Evolutionary conservation across 1,140 invertebrate genomes (phyloP), one percentile per base, ranked within the genome.

Genomic region (Lordiphosa clarofinis): DNA sequence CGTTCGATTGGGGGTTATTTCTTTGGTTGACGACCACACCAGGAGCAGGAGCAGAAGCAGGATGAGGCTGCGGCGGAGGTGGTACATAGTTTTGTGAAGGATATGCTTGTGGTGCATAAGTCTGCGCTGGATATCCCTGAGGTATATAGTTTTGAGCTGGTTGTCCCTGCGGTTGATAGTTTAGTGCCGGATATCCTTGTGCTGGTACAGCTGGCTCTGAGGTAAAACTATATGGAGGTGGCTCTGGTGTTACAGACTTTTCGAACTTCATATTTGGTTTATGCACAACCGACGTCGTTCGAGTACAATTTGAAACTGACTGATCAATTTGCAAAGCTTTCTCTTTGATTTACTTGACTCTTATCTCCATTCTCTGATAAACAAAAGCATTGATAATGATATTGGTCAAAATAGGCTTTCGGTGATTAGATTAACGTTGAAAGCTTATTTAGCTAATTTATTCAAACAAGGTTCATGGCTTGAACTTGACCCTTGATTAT

Each of bases 1-100:
- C 60, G 31, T 84, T 78, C 2, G 35, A 40, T 31, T 82, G 78
- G 0, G 78, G 78, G n/a, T 65, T 86, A 43, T 84, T 82, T 12
- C 3, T 59, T 4, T 48, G 55, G 37, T 44, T 72, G n/a, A n/a
- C n/a, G n/a, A n/a, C n/a, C n/a, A n/a, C n/a, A n/a, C n/a, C n/a
- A n/a, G n/a, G n/a, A n/a, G n/a, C n/a, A n/a, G n/a, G n/a, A n/a
- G n/a, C n/a, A n/a, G n/a, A n/a, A n/a, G n/a, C n/a, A n/a, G 61
- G 36, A 11, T 47, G 36, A 7, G 42, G 31, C 4, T 48, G 15
- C 24, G 49, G 21, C 1, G 42, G 44, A 5, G 11, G 12, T 1
- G 50, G 50, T 24, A 4, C 62, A 12, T 71, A 75, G 42, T 40
- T 54, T 1, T 59, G 38, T 4, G 55, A 39, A 1, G 73, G 66